Conservation (phyloP, 2,888 invertebrate genomes). For the Eristalis pertinax region DNA sequence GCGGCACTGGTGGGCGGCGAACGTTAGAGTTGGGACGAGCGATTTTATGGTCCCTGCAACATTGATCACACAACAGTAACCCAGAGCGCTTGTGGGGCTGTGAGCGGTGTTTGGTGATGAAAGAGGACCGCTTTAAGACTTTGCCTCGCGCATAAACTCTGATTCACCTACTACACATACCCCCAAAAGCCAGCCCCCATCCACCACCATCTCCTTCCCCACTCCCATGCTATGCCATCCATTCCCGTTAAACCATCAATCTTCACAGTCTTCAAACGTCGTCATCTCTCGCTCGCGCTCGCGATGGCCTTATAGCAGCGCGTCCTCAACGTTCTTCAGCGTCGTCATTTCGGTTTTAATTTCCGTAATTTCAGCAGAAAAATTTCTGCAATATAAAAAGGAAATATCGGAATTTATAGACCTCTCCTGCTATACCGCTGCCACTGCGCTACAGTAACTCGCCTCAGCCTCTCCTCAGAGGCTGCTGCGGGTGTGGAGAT, state of each 20-base stretch:
- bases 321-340: slow-evolving; percentile 51
- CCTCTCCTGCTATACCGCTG: slow-evolving; percentile 73
- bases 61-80: slow-evolving; percentile 71
- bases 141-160: slow-evolving; percentile 62
- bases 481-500: slow-evolving; percentile 45
- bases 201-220: too few relatives aligned
- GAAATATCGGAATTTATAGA: slow-evolving; percentile 81
- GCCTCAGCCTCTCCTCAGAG: slow-evolving; percentile 17
- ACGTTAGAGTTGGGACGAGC: slow-evolving; percentile 49
- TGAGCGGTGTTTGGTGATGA: slow-evolving; percentile 16
- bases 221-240: background rate
- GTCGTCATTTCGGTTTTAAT: slow-evolving; percentile 80
- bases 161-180: slow-evolving; percentile 59
- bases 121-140: slow-evolving; percentile 69
- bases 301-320: background rate
- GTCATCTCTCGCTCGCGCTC: slow-evolving; percentile 8
- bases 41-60: slow-evolving; percentile 72
- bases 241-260: background rate
- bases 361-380: slow-evolving; percentile 82
- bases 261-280: slow-evolving; percentile 1
- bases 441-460: slow-evolving; percentile 20
- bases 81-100: slow-evolving; percentile 43
- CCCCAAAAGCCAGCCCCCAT: background rate
- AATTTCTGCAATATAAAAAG: slow-evolving; percentile 81
- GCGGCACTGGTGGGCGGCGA: background rate